phyloP scores from a whole-genome alignment of 1,140 invertebrate genomes.

The Frieseomelitta varia region DNA sequence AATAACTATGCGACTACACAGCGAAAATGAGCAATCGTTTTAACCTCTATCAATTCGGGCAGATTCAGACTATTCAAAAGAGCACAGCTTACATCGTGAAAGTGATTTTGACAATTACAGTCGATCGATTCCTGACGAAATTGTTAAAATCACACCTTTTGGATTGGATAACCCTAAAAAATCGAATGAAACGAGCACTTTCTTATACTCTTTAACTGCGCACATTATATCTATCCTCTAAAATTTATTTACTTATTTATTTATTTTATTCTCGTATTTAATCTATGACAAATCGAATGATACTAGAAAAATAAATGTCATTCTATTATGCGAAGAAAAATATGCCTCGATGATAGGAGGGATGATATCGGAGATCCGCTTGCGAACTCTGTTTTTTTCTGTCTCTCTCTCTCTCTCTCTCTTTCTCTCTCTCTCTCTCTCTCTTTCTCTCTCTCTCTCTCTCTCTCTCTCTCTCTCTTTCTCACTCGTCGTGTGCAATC shows the following conservation, averaged over 20 bases:
- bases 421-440: background rate
- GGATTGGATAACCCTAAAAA: constrained; percentile 22
- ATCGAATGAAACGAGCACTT: constrained; percentile 18
- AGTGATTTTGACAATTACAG: constrained; percentile 10
- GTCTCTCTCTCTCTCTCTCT: background rate
- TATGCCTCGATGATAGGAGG: constrained; percentile 26
- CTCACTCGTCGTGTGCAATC: constrained; percentile 20
- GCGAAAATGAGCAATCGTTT: background rate
- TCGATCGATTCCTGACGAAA: background rate
- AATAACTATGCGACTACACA: background rate
- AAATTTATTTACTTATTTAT: background rate
- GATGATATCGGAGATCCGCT: constrained; percentile 23
- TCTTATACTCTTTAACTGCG: constrained; percentile 17
- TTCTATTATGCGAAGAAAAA: constrained; percentile 29
- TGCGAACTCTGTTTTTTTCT: too few relatives aligned
- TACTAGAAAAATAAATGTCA: constrained; percentile 46
- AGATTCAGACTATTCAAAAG: constrained; percentile 7
- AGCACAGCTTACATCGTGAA: background rate
- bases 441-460: background rate
- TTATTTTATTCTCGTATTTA: background rate
- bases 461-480: background rate
- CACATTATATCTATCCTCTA: constrained; percentile 14
- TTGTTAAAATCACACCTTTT: background rate
- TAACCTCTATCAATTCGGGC: background rate
- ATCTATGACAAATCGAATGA: constrained; percentile 26